Conservation (phyloP, 2,797 vertebrate species). For the Sebastes kiyomatsui region DNA sequence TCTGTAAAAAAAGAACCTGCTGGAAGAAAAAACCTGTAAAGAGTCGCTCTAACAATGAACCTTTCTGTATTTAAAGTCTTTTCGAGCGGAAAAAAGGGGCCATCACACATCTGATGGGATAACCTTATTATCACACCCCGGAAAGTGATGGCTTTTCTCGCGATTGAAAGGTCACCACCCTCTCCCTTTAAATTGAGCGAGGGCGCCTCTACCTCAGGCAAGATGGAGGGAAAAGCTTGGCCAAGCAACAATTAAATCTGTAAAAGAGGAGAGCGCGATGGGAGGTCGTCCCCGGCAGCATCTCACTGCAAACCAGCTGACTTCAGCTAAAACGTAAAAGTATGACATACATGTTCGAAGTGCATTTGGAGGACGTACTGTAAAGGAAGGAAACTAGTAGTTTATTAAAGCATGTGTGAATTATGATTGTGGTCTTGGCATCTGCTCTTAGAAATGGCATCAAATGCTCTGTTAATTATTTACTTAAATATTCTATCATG, state of each 20-base stretch:
- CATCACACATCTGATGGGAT: constrained; percentile 36
- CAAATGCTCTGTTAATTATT: neutral
- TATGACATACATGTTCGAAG: constrained; percentile 3
- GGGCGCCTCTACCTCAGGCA: constrained; percentile 38
- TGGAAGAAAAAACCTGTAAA: neutral
- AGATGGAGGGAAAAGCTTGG: constrained; percentile 44
- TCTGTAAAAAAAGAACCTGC: constrained; percentile 7
- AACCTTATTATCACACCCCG: constrained; percentile 49
- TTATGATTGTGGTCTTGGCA: neutral
- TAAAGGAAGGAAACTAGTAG: neutral
- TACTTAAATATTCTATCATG: neutral
- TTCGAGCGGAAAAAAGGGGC: constrained; percentile 5
- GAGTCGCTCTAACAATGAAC: constrained; percentile 7
- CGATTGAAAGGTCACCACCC: constrained; percentile 49
- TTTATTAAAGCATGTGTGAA: neutral
- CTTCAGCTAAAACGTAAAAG: constrained; percentile 39
- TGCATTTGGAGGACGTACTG: neutral
- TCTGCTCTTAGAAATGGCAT: neutral
- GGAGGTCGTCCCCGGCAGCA: constrained; percentile 1
- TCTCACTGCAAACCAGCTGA: constrained; percentile 25
- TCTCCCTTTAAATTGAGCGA: constrained; percentile 45
- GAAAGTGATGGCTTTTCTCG: constrained; percentile 54
- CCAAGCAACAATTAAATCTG: constrained; percentile 64
- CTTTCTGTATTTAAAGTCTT: constrained; percentile 31
- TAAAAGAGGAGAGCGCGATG: constrained; percentile 14